These are phyloP conservation scores for Stenopsyche tienmushanensis DNA, from an alignment of 1,140 invertebrate species.

Conservation along the genomic window DNA sequence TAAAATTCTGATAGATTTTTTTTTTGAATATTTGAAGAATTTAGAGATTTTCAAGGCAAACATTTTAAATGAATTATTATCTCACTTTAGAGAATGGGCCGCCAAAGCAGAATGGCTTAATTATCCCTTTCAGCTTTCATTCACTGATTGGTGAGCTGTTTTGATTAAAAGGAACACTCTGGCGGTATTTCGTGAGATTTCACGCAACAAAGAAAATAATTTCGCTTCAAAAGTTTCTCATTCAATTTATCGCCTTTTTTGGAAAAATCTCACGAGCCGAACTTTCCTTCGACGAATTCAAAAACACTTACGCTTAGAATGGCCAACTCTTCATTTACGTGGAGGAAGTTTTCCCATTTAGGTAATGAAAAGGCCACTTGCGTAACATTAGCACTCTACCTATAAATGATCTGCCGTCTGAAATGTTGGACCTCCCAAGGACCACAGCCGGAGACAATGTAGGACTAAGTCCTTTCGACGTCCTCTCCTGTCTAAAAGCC, in stretches of 20 bases:
- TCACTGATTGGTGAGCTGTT: too few species aligned
- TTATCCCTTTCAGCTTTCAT: too few species aligned
- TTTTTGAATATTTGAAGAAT: too few species aligned
- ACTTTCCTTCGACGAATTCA: not conserved
- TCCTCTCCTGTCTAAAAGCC: not conserved
- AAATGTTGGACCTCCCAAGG: not conserved
- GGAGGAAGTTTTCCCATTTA: conserved; percentile 10
- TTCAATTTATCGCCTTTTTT: conserved; percentile 5
- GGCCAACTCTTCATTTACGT: not conserved
- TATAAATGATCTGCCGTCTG: not conserved
- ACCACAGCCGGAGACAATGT: too few species aligned
- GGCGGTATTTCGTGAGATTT: too few species aligned
- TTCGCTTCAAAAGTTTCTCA: conserved; percentile 11
- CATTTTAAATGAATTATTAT: too few species aligned
- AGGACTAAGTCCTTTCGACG: conserved; percentile 4
- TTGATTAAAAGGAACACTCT: too few species aligned
- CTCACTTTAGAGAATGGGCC: too few species aligned
- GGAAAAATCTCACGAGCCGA: not conserved
- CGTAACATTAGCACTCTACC: conserved; percentile 1
- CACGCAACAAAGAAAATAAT: conserved; percentile 18
- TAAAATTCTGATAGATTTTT: too few species aligned
- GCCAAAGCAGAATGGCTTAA: too few species aligned
- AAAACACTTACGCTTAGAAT: not conserved
- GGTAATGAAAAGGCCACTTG: conserved; percentile 12
- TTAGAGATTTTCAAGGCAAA: too few species aligned